Evolutionary conservation across 2,888 invertebrate species (phyloP), one percentile per base, ranked within the genome.

Genomic region (Ochropleura leucogaster): DNA sequence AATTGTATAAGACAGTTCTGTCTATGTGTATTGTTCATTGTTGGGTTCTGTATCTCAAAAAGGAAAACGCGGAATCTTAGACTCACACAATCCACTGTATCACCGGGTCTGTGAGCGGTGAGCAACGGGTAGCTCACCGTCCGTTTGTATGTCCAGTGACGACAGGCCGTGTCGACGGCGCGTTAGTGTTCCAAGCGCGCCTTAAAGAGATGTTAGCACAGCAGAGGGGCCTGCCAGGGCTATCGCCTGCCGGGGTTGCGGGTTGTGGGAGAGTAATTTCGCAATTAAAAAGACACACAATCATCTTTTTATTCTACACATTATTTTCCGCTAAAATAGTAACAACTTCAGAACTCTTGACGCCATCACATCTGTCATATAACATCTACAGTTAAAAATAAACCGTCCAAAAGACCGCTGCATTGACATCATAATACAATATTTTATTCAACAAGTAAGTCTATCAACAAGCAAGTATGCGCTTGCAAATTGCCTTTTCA

Each of bases 401-500:
- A 44, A 65, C 20, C 42, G 16, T 59, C 18, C 6, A 12, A 77
- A 47, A 40, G 3, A 30, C 7, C 1, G 53, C 18, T 42, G 40
- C 49, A 66, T 72, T 77, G 72, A 72, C 49, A 51, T 72, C 46
- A 64, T 51, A 66, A 55, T 47, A 57, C 60, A 68, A 66, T 42
- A 63, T 77, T 60, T 73, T n/a, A 64, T 62, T 55, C 51, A 55
- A 20, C 66, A 60, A 69, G 44, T 72, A 40, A 30, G 20, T 49
- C 47, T 47, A 65, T 18, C 59, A 57, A 9, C 8, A 59, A n/a
- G n/a, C 62, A 44, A 62, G 53, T 57, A 57, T 68, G 65, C 42
- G 69, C 65, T 82, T 63, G 49, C 75, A 79, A 75, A 83, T 82
- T 74, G 63, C 72, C 79, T 77, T 68, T 68, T 72, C 70, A 74